Percentiles rank a stretch among this genome's conserved stretches.
Evolutionary conservation across 2,797 vertebrate species (phyloP).

Genomic region (Acanthurus tractus): DNA sequence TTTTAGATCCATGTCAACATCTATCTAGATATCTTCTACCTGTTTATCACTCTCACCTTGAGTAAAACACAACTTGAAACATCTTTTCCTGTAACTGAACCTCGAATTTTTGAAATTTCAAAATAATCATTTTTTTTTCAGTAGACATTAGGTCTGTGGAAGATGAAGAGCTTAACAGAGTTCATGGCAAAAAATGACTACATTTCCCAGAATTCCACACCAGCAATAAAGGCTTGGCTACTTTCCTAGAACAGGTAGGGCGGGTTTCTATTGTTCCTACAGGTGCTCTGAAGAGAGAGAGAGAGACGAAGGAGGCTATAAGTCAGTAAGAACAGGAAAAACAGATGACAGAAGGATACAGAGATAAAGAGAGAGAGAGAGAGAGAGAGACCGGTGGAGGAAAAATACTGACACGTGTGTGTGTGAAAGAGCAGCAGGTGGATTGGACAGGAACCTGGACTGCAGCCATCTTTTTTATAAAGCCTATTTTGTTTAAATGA

Average conservation of each 20-base stretch:
- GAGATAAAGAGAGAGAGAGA: conserved; percentile 17
- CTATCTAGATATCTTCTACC: neutral
- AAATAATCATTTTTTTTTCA: neutral
- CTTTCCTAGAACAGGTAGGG: conserved; percentile 77
- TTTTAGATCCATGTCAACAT: too few relatives aligned
- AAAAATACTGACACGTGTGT: conserved; percentile 13
- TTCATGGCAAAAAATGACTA: conserved; percentile 57
- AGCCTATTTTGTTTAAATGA: neutral
- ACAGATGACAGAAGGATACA: conserved; percentile 47
- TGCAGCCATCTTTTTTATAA: conserved; percentile 12
- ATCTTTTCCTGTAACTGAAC: too few relatives aligned
- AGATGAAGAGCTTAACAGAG: neutral
- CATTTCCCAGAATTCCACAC: conserved; percentile 83
- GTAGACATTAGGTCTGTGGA: neutral
- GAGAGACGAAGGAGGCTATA: conserved; percentile 11
- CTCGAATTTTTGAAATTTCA: neutral
- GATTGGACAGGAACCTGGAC: conserved; percentile 36
- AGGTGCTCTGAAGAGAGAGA: conserved; percentile 54
- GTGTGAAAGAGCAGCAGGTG: conserved; percentile 47
- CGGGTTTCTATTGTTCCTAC: conserved; percentile 74
- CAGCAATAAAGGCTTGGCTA: conserved; percentile 49
- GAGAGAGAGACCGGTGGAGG: neutral
- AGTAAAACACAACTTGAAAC: too few relatives aligned
- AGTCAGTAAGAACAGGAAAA: conserved; percentile 48
- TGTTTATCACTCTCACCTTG: neutral